phyloP scores from a whole-genome alignment of 2,888 invertebrate genomes.

The Rhagophthalmus giganteus region DNA sequence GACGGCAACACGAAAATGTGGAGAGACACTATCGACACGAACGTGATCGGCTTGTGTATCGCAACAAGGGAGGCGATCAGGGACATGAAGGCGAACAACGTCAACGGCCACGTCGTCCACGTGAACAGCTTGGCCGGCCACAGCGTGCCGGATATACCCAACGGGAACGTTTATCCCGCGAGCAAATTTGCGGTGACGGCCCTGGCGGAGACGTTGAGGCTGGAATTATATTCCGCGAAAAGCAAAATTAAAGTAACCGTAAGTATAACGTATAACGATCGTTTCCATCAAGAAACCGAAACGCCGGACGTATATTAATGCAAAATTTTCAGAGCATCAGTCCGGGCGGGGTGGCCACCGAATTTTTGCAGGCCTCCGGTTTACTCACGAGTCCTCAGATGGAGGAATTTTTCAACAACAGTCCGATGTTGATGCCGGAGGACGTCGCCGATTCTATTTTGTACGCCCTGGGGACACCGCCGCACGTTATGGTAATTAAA shows the following conservation, averaged over 20 bases:
- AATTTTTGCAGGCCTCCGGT: not conserved
- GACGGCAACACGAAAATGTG: constrained; percentile 35
- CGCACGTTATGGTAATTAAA: no score
- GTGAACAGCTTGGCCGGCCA: constrained; percentile 40
- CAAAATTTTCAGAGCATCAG: not conserved
- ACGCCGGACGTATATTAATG: no score
- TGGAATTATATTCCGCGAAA: constrained; percentile 29
- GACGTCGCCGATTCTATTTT: no score
- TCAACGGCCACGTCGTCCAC: constrained; percentile 40
- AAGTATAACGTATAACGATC: no score
- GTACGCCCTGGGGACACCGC: no score
- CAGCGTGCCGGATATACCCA: constrained; percentile 23
- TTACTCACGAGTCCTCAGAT: no score
- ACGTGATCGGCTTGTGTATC: constrained; percentile 36
- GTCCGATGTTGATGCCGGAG: no score
- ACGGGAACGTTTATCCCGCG: constrained; percentile 35
- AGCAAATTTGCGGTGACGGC: constrained; percentile 36
- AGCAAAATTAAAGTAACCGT: constrained; percentile 38
- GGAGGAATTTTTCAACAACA: no score
- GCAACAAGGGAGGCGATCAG: constrained; percentile 39
- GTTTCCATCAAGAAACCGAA: no score
- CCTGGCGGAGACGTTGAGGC: constrained; percentile 35
- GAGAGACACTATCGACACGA: constrained; percentile 36
- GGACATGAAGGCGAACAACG: constrained; percentile 35
- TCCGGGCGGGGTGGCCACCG: not conserved